Conservation (phyloP, 2,888 invertebrate species). For the Drosophila kambysellisi region DNA sequence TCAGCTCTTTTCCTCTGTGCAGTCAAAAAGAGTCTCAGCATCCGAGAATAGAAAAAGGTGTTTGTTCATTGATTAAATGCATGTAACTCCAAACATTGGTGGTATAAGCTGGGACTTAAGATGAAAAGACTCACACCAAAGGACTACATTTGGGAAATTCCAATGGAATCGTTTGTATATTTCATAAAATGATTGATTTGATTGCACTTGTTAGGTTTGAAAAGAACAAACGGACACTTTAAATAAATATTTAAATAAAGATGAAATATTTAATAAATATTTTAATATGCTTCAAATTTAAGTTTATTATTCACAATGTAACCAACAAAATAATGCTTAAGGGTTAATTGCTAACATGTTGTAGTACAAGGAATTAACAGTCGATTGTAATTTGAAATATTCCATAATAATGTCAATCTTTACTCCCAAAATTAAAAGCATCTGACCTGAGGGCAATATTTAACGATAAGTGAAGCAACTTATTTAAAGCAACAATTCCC, state of each 20-base stretch:
- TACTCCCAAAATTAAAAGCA: background rate
- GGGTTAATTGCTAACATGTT: background rate
- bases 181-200: background rate
- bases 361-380: background rate
- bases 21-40: slow-evolving; percentile 15
- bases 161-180: no score
- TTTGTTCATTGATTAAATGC: background rate
- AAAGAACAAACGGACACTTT: background rate
- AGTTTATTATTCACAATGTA: background rate
- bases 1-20: background rate
- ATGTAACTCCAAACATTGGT: background rate
- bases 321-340: background rate
- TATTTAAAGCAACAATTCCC: slow-evolving; percentile 40
- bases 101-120: background rate
- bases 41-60: slow-evolving; percentile 1
- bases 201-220: background rate
- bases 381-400: background rate
- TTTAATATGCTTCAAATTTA: background rate
- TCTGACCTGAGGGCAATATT: background rate
- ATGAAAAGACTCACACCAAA: background rate
- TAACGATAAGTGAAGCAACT: slow-evolving; percentile 10
- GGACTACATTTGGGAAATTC: background rate
- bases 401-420: background rate
- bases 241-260: background rate
- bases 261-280: background rate